Evolutionary conservation across 2,797 vertebrate genomes (phyloP), one percentile per base, ranked within the genome.

Genomic region (Sibirionetta formosa): DNA sequence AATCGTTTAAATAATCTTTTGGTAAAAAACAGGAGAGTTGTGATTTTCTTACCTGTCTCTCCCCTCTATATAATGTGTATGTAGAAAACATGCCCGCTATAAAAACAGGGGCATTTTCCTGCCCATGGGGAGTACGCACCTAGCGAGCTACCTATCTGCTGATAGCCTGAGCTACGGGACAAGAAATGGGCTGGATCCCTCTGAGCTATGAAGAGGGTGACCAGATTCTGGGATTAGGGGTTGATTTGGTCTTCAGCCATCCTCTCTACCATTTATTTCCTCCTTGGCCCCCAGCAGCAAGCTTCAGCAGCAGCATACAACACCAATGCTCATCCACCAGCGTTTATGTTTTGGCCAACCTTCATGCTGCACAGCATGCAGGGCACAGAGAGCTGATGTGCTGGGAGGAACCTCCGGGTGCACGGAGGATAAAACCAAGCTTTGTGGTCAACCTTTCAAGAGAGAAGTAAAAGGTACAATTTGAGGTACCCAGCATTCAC

Each of bases 11-110:
- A 77, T 29, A 29, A 71, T 35, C n/a, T 84, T 94, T 70, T n/a
- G 31, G 73, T 60, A 87, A 95, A 95, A 95, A 84, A 76, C n/a
- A 86, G 31, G 17, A 78, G 26, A 33, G 7, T 12, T 82, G 18
- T 9, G 11, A 7, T 73, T 77, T 80, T 65, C 56, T 35, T 44
- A 36, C 44, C 76, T 80, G 51, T 53, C 24, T 57, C 48, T 48
- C 23, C 53, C 26, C 19, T 64, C 60, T 42, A 53, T 3, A 33
- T 5, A 23, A 86, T 54, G 70, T 61, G 54, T 23, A 68, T 71
- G 64, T 51, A 77, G 65, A 80, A 87, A 77, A 82, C 4, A 57
- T 0, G 0, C 20, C 42, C 36, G 17, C 29, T 71, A 56, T 36
- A 71, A 73, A 87, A 88, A 50, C 0, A 76, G 40, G 23, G 36